Percentiles rank a stretch among this genome's conserved stretches.
phyloP scores from a whole-genome alignment of 2,888 invertebrate genomes.

The Crioceris asparagi region DNA sequence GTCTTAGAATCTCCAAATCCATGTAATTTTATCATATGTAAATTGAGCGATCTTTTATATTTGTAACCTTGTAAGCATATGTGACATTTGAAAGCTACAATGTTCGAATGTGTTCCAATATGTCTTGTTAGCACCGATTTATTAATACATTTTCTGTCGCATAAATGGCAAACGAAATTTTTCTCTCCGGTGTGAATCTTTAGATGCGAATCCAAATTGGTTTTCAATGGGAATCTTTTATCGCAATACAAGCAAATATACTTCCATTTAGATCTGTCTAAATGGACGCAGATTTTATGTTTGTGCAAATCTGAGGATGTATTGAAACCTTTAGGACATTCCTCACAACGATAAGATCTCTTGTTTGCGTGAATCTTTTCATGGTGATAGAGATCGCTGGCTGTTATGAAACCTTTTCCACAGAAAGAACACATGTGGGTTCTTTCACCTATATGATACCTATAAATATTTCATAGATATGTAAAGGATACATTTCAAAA shows the following conservation, averaged over 20 bases:
- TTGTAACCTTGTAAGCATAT: conserved; percentile 45
- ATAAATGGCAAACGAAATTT: conserved; percentile 31
- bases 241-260: conserved; percentile 29
- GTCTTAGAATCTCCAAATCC: conserved; percentile 36
- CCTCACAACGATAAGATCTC: conserved; percentile 29
- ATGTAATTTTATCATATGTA: conserved; percentile 44
- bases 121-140: conserved; percentile 28
- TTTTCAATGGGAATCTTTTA: conserved; percentile 30
- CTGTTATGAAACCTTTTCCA: conserved; percentile 38
- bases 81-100: conserved; percentile 34
- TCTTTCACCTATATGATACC: conserved; percentile 27
- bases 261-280: conserved; percentile 30
- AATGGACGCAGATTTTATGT: conserved; percentile 32
- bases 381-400: conserved; percentile 32
- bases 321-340: conserved; percentile 33
- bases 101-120: conserved; percentile 29
- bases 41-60: conserved; percentile 40
- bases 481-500: not conserved
- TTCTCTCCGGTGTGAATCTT: conserved; percentile 32
- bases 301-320: conserved; percentile 33
- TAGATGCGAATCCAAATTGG: conserved; percentile 30
- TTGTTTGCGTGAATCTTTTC: conserved; percentile 34
- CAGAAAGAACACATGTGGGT: conserved; percentile 31
- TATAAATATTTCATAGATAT: conserved; percentile 10
- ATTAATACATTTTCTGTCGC: conserved; percentile 29